Evolutionary conservation across 1,140 invertebrate species (phyloP), one percentile per base, ranked within the genome.

Genomic region (Nebria ingens): DNA sequence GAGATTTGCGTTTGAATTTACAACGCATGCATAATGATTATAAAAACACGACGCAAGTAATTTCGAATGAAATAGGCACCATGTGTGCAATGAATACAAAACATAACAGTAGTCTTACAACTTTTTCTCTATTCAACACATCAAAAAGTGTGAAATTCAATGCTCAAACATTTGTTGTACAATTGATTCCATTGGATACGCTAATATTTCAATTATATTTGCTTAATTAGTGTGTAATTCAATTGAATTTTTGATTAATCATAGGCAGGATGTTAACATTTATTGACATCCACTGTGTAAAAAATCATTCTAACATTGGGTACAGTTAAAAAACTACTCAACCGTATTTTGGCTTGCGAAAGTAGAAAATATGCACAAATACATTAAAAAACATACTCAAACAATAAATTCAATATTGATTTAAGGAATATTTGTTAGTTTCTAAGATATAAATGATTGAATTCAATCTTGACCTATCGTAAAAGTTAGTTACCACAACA

Each of bases 51-150:
- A n/a, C n/a, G n/a, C 40, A 45, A 45, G 40, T 11, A 11, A 45
- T 45, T 45, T 45, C 9, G 40, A 45, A 45, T 45, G 15, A 17
- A 45, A 3, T 45, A 11, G 3, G 15, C 3, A 45, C 9, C 40
- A 45, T 45, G 40, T 45, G 40, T 45, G 40, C 6, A 45, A 6
- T 45, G 40, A 9, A 45, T 45, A 45, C 15, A 45, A 45, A 45
- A 45, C 40, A 45, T 11, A 45, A 9, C 40, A 45, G 40, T 4
- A 45, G 40, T 45, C 25, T 45, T 4, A 45, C 9, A 45, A 45
- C 40, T 12, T 45, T 45, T 45, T 45, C 6, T 11, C 4, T 6
- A 6, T 29, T 6, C 13, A 29, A 6, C 13, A 4, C 25, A 29
- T 6, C 25, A 13, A 29, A 29, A 29, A 29, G 13, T 29, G 4